Base-by-base conservation (phyloP, 1,140 invertebrate species). In the Nymphalis io region DNA sequence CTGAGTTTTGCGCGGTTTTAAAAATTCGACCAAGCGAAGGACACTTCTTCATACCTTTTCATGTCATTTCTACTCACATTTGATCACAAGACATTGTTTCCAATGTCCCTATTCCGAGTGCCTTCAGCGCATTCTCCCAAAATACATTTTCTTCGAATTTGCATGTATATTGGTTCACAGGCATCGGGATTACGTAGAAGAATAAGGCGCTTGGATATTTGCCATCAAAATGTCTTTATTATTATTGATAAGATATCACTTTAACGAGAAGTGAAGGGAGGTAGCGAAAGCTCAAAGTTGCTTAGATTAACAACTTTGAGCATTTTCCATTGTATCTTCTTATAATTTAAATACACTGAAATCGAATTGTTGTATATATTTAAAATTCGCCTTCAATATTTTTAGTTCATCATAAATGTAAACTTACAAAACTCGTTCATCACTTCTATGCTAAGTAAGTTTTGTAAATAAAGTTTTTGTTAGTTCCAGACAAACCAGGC, bases 161-260 rank as follows among this genome's bases (percentile, higher is more conserved):
- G 53, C 68, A 70, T 70, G 39, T 55, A 70, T 70, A 70, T 70
- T 70, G 68, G 68, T 59, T 70, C 60, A 61, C 48, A 4, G 60
- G 18, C 6, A 16, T 21, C 20, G 20, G 42, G 53, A 63, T 69
- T 39, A 48, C 68, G 51, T 53, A 38, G 5, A 48, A 62, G 42
- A 67, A 60, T 33, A 53, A 8, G 38, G n/a, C 21, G 11, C 16
- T 66, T 68, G 38, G 58, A 39, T 67, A 44, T 51, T 38, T 53
- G 27, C 38, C 16, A 21, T 55, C 65, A 48, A 68, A 68, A 60
- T 60, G 59, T 40, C 38, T 16, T 51, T 67, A 68, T 68, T 60
- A 40, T 68, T 68, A 48, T 68, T 51, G 65, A 23, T 60, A 67
- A 60, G 20, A 21, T 21, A 59, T 60, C 44, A 16, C 21, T 16